Conservation (phyloP, 2,888 invertebrate genomes). For the Drosophila quinaria region DNA sequence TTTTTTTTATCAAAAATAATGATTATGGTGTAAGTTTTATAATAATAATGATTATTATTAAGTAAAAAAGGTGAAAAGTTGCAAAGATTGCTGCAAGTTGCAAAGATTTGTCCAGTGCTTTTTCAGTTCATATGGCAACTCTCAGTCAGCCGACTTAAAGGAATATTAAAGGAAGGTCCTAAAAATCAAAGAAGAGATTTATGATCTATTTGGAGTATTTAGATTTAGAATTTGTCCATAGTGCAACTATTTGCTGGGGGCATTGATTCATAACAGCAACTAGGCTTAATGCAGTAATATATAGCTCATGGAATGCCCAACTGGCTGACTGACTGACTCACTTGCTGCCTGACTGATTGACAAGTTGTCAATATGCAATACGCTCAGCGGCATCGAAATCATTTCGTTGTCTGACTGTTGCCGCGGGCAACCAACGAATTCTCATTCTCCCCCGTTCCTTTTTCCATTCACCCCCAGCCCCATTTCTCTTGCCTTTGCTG, state of each 20-base stretch:
- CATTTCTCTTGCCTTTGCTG: not conserved
- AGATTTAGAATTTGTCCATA: too few relatives aligned
- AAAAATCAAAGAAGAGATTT: too few relatives aligned
- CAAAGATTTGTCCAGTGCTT: too few relatives aligned
- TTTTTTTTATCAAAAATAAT: too few relatives aligned
- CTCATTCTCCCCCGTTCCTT: not conserved
- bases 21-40: too few relatives aligned
- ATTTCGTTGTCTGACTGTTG: slow-evolving; percentile 47
- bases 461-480: not conserved
- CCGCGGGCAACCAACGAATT: slow-evolving; percentile 12
- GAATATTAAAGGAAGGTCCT: too few relatives aligned
- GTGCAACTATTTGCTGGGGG: slow-evolving; percentile 6
- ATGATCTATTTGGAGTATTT: too few relatives aligned
- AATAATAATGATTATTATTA: too few relatives aligned
- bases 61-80: too few relatives aligned
- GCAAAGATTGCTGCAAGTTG: too few relatives aligned
- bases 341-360: slow-evolving; percentile 39
- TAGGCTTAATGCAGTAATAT: slow-evolving; percentile 21
- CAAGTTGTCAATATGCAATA: slow-evolving; percentile 43
- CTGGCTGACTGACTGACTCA: slow-evolving; percentile 30
- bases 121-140: too few relatives aligned
- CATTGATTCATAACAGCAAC: slow-evolving; percentile 12
- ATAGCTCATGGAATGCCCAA: slow-evolving; percentile 8
- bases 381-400: slow-evolving; percentile 28
- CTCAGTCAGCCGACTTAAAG: too few relatives aligned